Conservation (phyloP, 2,113 vertebrate genomes). For the Carassius auratus region DNA sequence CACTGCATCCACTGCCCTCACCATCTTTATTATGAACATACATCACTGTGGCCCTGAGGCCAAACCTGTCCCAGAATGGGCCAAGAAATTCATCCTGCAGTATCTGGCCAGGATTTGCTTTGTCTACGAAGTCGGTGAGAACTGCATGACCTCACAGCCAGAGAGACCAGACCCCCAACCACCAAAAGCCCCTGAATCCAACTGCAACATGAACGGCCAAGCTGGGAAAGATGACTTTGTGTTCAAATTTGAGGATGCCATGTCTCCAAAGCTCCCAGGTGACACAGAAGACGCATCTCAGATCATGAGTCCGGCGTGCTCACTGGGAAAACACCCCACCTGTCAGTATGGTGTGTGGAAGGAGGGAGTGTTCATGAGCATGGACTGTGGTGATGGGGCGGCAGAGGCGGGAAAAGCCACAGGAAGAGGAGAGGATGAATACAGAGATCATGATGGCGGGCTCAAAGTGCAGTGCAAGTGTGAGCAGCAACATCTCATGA, state of each 20-base stretch:
- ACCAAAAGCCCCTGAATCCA: neutral
- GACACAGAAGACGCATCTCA: neutral
- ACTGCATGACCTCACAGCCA: slow-evolving; percentile 71
- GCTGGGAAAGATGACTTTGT: slow-evolving; percentile 9
- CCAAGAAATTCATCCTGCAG: slow-evolving; percentile 80
- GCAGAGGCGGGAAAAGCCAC: neutral
- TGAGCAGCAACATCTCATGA: slow-evolving; percentile 74
- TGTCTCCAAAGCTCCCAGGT: neutral
- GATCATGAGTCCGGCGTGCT: neutral
- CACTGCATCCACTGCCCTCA: slow-evolving; percentile 86
- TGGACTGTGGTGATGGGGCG: neutral
- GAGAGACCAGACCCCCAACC: neutral
- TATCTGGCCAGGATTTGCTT: slow-evolving; percentile 84
- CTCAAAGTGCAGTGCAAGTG: slow-evolving; percentile 63
- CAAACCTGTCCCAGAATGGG: slow-evolving; percentile 85
- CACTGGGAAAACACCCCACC: slow-evolving; percentile 1
- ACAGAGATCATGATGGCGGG: slow-evolving; percentile 28
- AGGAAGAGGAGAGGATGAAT: slow-evolving; percentile 3
- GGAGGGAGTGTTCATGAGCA: slow-evolving; percentile 7
- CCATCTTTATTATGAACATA: slow-evolving; percentile 91
- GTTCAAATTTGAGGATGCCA: slow-evolving; percentile 9
- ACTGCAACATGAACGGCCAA: slow-evolving; percentile 22
- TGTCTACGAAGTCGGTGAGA: slow-evolving; percentile 81
- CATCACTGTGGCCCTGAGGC: slow-evolving; percentile 89
- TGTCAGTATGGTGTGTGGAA: neutral